A percentile compares a stretch with the other conserved stretches of the same genome.
These are phyloP conservation scores for Nasua narica DNA, from an alignment of 2,797 vertebrate genomes.

Conservation along the genomic window DNA sequence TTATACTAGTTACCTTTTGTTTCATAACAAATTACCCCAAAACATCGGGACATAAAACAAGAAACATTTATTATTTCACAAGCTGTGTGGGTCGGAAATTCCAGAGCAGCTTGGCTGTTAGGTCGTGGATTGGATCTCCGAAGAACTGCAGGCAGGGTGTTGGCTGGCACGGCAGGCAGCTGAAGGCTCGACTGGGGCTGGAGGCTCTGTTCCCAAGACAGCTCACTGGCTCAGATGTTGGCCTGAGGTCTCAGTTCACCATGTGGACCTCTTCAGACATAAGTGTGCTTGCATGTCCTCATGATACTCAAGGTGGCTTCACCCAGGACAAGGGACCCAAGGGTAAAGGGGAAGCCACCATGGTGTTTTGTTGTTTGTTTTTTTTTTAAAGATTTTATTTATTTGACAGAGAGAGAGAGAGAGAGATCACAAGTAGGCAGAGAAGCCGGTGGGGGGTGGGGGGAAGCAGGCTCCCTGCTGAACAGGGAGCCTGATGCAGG, in stretches of 20 bases:
- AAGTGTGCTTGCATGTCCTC: background rate
- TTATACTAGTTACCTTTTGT: background rate
- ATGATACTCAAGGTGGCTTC: background rate
- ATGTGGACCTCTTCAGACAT: background rate
- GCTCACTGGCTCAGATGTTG: rapidly evolving
- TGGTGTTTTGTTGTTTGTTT: background rate
- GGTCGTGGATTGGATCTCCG: background rate
- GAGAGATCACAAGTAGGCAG: no score
- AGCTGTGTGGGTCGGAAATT: no score
- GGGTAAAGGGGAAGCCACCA: background rate
- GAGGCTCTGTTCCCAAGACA: background rate
- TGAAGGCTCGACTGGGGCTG: background rate
- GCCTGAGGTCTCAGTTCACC: background rate
- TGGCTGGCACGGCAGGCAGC: no score
- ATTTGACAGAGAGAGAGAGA: no score
- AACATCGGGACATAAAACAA: background rate
- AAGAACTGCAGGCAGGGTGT: no score
- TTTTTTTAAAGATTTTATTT: no score
- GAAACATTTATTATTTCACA: background rate
- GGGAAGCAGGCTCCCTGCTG: no score
- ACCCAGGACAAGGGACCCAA: background rate
- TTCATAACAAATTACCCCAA: background rate
- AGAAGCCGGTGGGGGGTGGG: no score
- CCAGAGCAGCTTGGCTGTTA: no score
- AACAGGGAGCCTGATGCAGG: no score